A percentile compares a stretch with the other conserved stretches of the same genome.
Conservation (phyloP, 2,113 vertebrate species). For the Aepyceros melampus region DNA sequence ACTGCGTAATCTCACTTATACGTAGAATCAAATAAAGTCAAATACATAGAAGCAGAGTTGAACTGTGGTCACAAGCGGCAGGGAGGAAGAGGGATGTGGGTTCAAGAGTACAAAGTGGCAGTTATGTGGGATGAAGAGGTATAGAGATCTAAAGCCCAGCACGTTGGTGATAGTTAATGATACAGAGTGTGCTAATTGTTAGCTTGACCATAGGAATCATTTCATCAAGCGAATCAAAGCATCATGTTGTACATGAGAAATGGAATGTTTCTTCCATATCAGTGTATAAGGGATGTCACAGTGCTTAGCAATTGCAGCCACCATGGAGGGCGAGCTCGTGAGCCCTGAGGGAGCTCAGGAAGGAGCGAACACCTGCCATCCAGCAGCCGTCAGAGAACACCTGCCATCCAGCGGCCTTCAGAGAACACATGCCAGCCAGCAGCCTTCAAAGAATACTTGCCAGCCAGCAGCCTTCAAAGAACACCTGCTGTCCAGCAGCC, state of each 20-base stretch:
- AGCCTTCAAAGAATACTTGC: accelerated
- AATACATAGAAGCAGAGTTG: background rate
- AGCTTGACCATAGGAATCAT: background rate
- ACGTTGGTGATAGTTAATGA: background rate
- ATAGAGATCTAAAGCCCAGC: background rate
- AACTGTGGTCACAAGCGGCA: background rate
- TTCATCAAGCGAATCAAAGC: background rate
- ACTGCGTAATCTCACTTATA: background rate
- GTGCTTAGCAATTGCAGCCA: background rate
- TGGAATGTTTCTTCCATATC: background rate
- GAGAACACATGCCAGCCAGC: accelerated
- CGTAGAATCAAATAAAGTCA: background rate
- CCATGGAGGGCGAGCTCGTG: background rate
- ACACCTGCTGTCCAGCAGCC: accelerated
- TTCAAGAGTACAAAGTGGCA: background rate
- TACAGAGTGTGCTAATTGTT: background rate
- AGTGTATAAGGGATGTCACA: background rate
- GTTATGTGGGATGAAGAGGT: background rate
- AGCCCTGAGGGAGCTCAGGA: background rate
- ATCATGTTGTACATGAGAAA: background rate
- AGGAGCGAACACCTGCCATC: accelerated
- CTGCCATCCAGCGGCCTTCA: accelerated
- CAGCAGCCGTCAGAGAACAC: background rate
- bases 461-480: no score
- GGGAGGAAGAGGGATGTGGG: background rate